Conservation (phyloP, 2,113 vertebrate species). For the Numenius arquata region DNA sequence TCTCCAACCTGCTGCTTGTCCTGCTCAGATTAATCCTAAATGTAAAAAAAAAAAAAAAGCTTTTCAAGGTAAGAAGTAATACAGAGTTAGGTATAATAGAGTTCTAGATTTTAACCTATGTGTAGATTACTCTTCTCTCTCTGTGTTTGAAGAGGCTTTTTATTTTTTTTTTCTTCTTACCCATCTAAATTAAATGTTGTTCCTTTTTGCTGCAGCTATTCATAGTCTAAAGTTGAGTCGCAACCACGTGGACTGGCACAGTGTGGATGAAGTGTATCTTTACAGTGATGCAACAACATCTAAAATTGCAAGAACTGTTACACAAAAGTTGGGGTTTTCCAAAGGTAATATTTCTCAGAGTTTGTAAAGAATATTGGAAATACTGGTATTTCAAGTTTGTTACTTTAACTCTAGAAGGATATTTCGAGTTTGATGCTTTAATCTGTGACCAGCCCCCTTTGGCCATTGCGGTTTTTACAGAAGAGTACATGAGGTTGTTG, state of each 20-base stretch:
- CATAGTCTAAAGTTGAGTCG: conserved; percentile 93
- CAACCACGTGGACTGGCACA: conserved; percentile 96
- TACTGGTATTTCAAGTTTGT: not conserved
- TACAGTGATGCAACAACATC: conserved; percentile 98
- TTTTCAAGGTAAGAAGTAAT: conserved; percentile 2
- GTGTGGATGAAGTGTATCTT: conserved; percentile 94
- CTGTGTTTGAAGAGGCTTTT: not conserved
- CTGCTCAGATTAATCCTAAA: not conserved
- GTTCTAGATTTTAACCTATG: not conserved
- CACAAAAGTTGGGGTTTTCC: conserved; percentile 95
- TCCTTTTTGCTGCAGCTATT: conserved; percentile 78
- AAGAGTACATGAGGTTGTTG: not conserved
- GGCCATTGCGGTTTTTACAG: not conserved
- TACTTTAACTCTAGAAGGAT: not conserved
- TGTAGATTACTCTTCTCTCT: not conserved
- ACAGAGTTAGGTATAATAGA: rapidly evolving
- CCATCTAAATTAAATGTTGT: not conserved
- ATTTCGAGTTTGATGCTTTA: not conserved
- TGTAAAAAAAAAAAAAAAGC: not conserved
- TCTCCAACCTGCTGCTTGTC: not conserved
- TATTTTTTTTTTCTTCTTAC: not conserved
- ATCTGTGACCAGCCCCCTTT: not conserved
- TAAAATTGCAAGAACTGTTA: conserved; percentile 96
- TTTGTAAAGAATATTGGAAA: not conserved
- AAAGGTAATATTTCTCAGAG: conserved; percentile 82